Evolutionary conservation across 37 sponge, comb jelly and placozoan genomes (phyloP).

Genomic region (Eunapius fragilis): DNA sequence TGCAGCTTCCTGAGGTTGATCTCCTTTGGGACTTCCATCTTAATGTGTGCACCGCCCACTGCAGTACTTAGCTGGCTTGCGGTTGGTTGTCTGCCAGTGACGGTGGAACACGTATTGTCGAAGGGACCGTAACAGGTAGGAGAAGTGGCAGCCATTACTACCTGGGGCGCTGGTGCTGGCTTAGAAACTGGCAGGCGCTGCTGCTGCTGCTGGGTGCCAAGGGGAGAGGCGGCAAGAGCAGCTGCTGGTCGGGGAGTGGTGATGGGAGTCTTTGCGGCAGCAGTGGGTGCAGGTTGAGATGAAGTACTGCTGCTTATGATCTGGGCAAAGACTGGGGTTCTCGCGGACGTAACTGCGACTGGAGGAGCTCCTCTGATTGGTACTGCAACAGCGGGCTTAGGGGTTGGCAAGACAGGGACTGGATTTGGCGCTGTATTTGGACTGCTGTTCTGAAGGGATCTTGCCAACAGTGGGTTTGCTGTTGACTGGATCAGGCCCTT

Average conservation of each 20-base stretch:
- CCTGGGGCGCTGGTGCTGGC: background rate
- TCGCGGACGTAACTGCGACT: background rate
- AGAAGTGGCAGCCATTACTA: background rate
- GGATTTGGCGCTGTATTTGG: background rate
- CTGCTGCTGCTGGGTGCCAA: slow-evolving; percentile 3
- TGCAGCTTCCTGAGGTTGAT: background rate
- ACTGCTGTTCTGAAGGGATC: background rate
- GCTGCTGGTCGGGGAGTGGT: background rate
- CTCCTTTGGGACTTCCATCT: background rate
- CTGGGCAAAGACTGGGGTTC: slow-evolving; percentile 35
- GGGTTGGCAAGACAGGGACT: slow-evolving; percentile 12
- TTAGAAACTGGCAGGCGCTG: background rate
- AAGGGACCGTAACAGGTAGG: background rate
- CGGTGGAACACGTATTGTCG: background rate
- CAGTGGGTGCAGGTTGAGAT: background rate
- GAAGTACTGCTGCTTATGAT: background rate
- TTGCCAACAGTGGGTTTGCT: background rate
- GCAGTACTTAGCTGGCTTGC: slow-evolving; percentile 10
- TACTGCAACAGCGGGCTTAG: slow-evolving; percentile 24
- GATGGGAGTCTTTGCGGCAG: background rate
- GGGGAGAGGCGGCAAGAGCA: background rate
- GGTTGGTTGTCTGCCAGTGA: background rate
- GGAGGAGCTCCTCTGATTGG: background rate
- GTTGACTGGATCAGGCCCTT: background rate
- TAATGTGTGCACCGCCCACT: background rate